These are phyloP conservation scores for Coranthus polyacanthus DNA, from an alignment of 2,797 vertebrate genomes.

Conservation along the genomic window DNA sequence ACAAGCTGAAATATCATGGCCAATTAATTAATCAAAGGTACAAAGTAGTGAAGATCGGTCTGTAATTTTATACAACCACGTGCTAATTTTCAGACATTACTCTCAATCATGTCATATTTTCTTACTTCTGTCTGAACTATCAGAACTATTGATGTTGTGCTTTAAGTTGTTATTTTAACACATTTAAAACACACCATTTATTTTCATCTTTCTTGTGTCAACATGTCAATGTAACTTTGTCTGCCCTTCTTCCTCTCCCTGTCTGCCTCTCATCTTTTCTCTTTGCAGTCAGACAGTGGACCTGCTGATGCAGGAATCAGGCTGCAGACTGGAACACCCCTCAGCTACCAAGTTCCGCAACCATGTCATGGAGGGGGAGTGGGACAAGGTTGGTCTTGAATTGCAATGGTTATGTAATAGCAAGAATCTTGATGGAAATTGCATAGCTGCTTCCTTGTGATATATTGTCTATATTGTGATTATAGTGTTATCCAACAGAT, in stretches of 20 bases:
- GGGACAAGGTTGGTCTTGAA: slow-evolving; percentile 94
- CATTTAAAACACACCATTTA: neutral
- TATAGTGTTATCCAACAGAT: neutral
- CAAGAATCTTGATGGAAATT: neutral
- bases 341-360: slow-evolving; percentile 99
- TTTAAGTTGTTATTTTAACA: neutral
- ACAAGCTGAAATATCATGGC: neutral
- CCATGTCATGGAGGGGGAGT: slow-evolving; percentile 99
- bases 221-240: slow-evolving; percentile 49
- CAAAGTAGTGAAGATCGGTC: no score
- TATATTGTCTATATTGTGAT: neutral
- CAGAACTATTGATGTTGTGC: slow-evolving; percentile 6
- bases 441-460: neutral
- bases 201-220: slow-evolving; percentile 33
- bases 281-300: slow-evolving; percentile 98
- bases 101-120: slow-evolving; percentile 4
- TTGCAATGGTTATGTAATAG: slow-evolving; percentile 33
- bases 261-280: slow-evolving; percentile 41
- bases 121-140: neutral
- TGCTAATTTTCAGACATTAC: slow-evolving; percentile 9
- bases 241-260: slow-evolving; percentile 20
- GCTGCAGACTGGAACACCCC: slow-evolving; percentile 98
- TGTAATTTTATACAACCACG: neutral
- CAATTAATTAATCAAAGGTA: neutral
- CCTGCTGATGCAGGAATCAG: slow-evolving; percentile 99